Evolutionary conservation across 2,113 vertebrate species (phyloP).

Genomic region (Gila orcuttii): DNA sequence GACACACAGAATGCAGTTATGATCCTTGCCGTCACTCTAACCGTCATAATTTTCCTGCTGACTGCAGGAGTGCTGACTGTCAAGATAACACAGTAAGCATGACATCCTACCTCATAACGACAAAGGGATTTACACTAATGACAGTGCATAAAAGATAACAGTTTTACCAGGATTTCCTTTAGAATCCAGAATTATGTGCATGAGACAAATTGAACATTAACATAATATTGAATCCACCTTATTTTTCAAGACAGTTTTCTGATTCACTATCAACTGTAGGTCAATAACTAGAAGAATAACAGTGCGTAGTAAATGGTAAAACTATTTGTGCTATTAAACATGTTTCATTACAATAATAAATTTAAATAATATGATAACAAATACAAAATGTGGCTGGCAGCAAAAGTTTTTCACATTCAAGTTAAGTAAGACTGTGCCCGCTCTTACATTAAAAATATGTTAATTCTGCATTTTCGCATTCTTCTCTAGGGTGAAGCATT

Average conservation of each 20-base stretch:
- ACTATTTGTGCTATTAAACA: not conserved
- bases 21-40: conserved; percentile 78
- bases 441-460: not conserved
- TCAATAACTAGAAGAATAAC: not conserved
- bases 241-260: not conserved
- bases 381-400: no score
- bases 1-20: conserved; percentile 73
- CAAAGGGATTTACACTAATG: not conserved
- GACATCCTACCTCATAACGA: not conserved
- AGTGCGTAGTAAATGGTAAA: not conserved
- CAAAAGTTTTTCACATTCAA: no score
- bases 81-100: conserved; percentile 84
- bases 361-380: not conserved
- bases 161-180: not conserved
- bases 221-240: not conserved
- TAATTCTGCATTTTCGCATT: conserved; percentile 32
- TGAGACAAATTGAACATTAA: not conserved
- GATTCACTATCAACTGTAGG: not conserved
- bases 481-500: conserved; percentile 79
- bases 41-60: conserved; percentile 73
- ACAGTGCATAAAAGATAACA: not conserved
- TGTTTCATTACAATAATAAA: not conserved
- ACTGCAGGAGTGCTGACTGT: conserved; percentile 76
- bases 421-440: no score
- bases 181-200: not conserved